phyloP scores from a whole-genome alignment of 2,797 vertebrate species.

The Tympanoctomys barrerae region DNA sequence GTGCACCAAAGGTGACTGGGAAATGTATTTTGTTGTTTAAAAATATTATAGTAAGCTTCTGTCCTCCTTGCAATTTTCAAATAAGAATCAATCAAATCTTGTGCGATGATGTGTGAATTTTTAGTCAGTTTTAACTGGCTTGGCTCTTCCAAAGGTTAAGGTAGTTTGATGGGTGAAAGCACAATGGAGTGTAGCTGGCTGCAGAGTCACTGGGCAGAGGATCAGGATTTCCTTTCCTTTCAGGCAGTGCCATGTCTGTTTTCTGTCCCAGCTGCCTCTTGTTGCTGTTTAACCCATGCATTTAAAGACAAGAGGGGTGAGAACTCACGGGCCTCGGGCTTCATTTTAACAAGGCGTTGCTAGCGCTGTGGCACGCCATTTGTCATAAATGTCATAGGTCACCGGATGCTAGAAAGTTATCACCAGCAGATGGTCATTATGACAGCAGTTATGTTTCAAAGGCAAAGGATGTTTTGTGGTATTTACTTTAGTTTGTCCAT shows the following conservation, averaged over 20 bases:
- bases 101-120: slow-evolving; percentile 88
- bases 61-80: slow-evolving; percentile 84
- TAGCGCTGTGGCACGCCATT: slow-evolving; percentile 94
- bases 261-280: slow-evolving; percentile 91
- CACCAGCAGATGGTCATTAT: slow-evolving; percentile 93
- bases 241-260: slow-evolving; percentile 89
- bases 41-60: slow-evolving; percentile 81
- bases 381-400: slow-evolving; percentile 95
- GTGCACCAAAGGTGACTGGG: slow-evolving; percentile 68
- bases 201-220: slow-evolving; percentile 89
- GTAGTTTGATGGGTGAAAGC: slow-evolving; percentile 90
- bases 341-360: slow-evolving; percentile 94
- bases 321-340: slow-evolving; percentile 89
- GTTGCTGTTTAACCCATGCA: slow-evolving; percentile 89
- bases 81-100: slow-evolving; percentile 86
- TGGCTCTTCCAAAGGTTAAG: slow-evolving; percentile 88
- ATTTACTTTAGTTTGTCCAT: slow-evolving; percentile 87
- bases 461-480: slow-evolving; percentile 83
- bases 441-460: slow-evolving; percentile 89
- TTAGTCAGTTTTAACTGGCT: slow-evolving; percentile 87
- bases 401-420: slow-evolving; percentile 90
- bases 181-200: slow-evolving; percentile 87
- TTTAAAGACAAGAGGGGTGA: slow-evolving; percentile 90
- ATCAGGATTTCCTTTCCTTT: slow-evolving; percentile 92
- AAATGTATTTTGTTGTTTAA: slow-evolving; percentile 85